phyloP scores from a whole-genome alignment of 2,113 vertebrate genomes.

The Polypterus senegalus region DNA sequence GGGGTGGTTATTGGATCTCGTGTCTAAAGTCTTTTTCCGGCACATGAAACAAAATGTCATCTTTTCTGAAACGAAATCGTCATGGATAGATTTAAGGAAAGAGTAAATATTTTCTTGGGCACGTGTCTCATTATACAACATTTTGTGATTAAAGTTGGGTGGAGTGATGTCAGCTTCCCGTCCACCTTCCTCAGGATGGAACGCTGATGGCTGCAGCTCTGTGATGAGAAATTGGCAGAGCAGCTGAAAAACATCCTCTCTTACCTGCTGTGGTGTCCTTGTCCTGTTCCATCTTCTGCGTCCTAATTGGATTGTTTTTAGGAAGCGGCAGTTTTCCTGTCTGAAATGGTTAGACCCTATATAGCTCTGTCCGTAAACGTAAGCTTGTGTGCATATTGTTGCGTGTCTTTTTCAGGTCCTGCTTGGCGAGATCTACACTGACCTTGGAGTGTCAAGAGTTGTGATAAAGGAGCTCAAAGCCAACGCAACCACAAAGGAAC shows the following conservation, averaged over 20 bases:
- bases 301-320: constrained; percentile 29
- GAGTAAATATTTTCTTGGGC: constrained; percentile 5
- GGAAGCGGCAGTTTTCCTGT: constrained; percentile 39
- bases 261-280: constrained; percentile 28
- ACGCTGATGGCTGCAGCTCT: constrained; percentile 25
- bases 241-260: constrained; percentile 56
- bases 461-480: constrained; percentile 89
- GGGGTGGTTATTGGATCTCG: no score
- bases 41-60: no score
- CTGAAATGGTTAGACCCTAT: constrained; percentile 27
- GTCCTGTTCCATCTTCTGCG: constrained; percentile 31
- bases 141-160: constrained; percentile 11
- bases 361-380: constrained; percentile 9
- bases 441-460: constrained; percentile 68
- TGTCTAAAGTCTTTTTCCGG: no score
- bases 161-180: constrained; percentile 40
- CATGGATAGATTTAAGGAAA: no score
- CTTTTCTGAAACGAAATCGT: no score
- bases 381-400: constrained; percentile 3
- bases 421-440: constrained; percentile 83
- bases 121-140: constrained; percentile 17
- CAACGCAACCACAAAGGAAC: constrained; percentile 76
- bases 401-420: constrained; percentile 59
- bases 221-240: constrained; percentile 29
- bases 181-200: constrained; percentile 55